phyloP scores from a whole-genome alignment of 2,797 vertebrate genomes.

The Chrysolophus pictus region DNA sequence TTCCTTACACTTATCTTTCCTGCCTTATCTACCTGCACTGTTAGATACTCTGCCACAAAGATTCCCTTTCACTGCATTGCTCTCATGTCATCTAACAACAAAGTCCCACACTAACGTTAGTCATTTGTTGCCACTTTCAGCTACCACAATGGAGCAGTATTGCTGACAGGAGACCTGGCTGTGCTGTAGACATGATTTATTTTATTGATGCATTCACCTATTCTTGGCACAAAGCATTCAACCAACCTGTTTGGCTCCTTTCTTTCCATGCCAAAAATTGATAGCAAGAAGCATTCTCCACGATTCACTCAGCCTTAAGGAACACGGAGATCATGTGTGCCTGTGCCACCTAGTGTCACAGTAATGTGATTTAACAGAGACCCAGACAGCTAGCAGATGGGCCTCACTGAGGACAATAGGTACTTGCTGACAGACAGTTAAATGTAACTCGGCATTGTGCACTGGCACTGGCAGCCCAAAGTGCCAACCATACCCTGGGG shows the following conservation, averaged over 20 bases:
- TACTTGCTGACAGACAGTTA: background rate
- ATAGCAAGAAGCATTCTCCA: background rate
- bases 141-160: background rate
- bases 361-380: background rate
- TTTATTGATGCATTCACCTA: background rate
- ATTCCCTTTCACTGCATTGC: background rate
- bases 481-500: too few relatives aligned
- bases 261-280: background rate
- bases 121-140: background rate
- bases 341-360: background rate
- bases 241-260: accelerated
- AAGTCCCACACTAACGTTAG: background rate
- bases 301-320: background rate
- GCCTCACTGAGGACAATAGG: background rate
- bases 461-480: too few relatives aligned
- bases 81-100: background rate
- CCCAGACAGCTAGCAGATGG: background rate
- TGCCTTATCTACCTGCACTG: background rate
- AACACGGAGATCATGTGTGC: background rate
- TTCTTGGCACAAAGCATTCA: background rate
- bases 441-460: too few relatives aligned
- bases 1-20: background rate
- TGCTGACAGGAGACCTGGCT: background rate
- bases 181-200: background rate
- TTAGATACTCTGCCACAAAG: background rate